Evolutionary conservation across 2,113 vertebrate species (phyloP).

Genomic region (Rhinopithecus roxellana): DNA sequence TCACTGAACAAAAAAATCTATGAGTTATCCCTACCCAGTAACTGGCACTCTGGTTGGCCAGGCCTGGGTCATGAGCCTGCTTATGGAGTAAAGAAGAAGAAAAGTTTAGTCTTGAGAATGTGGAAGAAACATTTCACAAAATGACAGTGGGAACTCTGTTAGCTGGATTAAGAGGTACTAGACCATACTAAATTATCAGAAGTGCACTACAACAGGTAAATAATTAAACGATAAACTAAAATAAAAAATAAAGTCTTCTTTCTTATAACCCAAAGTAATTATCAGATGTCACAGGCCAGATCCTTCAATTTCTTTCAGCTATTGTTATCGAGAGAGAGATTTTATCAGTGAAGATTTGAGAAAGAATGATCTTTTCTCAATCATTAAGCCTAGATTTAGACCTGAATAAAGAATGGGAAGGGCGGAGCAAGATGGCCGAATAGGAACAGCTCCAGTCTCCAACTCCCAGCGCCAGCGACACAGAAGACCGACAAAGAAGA

Average conservation of each 20-base stretch:
- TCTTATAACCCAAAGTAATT: background rate
- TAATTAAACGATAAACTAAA: background rate
- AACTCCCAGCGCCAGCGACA: too few relatives aligned
- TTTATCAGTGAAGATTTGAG: background rate
- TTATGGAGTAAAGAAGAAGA: background rate
- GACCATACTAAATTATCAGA: background rate
- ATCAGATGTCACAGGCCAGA: background rate
- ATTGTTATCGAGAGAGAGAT: background rate
- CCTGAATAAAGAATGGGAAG: background rate
- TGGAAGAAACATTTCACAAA: background rate
- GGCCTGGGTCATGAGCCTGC: background rate
- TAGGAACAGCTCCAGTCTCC: too few relatives aligned
- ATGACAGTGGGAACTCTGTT: background rate
- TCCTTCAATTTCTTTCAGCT: background rate
- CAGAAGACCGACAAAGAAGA: too few relatives aligned
- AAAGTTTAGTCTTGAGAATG: background rate
- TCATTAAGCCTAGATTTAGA: background rate
- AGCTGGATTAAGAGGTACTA: background rate
- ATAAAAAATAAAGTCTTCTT: background rate
- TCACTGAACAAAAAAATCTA: background rate
- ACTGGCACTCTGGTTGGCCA: background rate
- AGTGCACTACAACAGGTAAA: background rate
- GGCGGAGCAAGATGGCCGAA: too few relatives aligned
- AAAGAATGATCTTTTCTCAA: background rate
- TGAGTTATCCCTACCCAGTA: background rate